Evolutionary conservation across 1,140 invertebrate species (phyloP).

Genomic region (Drosophila sproati): DNA sequence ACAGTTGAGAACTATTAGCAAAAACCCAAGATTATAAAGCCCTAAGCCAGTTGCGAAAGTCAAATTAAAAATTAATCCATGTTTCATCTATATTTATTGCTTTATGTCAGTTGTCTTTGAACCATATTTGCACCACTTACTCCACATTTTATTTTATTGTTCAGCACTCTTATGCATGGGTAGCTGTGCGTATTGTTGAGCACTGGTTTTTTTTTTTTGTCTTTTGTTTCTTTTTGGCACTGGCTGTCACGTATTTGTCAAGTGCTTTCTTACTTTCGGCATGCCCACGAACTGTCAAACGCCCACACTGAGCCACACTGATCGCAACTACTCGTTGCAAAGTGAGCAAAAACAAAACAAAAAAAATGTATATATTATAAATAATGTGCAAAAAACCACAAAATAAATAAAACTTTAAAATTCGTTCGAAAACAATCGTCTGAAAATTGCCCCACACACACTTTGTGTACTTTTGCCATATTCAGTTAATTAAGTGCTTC

Average conservation of each 20-base stretch:
- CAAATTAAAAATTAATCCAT: not conserved
- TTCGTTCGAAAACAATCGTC: constrained; percentile 34
- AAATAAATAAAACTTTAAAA: constrained; percentile 36
- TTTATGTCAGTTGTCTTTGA: not conserved
- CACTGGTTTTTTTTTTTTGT: constrained; percentile 15
- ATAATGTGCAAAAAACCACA: not conserved
- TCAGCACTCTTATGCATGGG: constrained; percentile 25
- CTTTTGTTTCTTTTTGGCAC: constrained; percentile 15
- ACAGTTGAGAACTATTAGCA: constrained; percentile 6
- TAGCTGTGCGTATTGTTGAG: constrained; percentile 15
- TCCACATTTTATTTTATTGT: not conserved
- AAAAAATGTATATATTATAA: no score
- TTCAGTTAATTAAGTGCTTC: constrained; percentile 73
- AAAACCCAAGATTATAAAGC: not conserved
- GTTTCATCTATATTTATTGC: not conserved
- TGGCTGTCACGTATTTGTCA: constrained; percentile 37
- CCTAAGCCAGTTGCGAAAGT: no score
- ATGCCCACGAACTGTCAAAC: constrained; percentile 56
- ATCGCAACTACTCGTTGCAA: constrained; percentile 5
- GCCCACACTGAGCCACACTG: constrained; percentile 38
- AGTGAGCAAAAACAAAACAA: constrained; percentile 1
- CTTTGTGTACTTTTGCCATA: constrained; percentile 40
- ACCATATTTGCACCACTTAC: not conserved
- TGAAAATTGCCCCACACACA: constrained; percentile 25
- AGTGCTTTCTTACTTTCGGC: constrained; percentile 67